These are phyloP conservation scores for Sakesphorus luctuosus DNA, from an alignment of 2,113 vertebrate genomes.

Conservation along the genomic window DNA sequence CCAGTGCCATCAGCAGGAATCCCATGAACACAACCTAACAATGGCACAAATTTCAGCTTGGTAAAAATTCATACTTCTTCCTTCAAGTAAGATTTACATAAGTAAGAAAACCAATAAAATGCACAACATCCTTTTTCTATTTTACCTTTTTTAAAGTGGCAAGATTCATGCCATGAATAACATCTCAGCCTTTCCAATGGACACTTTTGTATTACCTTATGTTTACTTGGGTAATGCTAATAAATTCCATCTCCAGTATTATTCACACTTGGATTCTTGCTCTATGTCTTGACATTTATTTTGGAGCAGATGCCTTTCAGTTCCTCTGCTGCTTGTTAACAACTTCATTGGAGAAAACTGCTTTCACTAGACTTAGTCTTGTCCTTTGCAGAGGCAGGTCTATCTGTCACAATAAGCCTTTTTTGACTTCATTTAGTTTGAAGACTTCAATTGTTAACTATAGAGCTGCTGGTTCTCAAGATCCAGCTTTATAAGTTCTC, in stretches of 20 bases:
- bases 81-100: background rate
- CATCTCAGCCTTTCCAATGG: background rate
- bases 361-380: background rate
- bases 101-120: background rate
- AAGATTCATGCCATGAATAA: background rate
- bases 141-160: background rate
- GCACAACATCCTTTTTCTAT: background rate
- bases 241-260: background rate
- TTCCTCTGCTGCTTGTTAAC: background rate
- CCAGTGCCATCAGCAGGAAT: conserved; percentile 16
- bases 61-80: background rate
- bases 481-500: background rate
- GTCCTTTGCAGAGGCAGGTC: background rate
- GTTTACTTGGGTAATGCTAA: background rate
- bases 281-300: background rate
- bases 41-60: background rate
- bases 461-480: background rate
- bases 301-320: background rate
- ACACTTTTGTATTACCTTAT: background rate
- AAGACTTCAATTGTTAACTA: background rate
- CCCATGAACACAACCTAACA: background rate
- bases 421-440: background rate
- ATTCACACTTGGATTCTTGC: background rate
- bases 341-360: background rate
- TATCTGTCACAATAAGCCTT: background rate